These are phyloP conservation scores for Gnathonemus echidnorhynchus DNA, from an alignment of 2,113 vertebrate species.

Conservation along the genomic window DNA sequence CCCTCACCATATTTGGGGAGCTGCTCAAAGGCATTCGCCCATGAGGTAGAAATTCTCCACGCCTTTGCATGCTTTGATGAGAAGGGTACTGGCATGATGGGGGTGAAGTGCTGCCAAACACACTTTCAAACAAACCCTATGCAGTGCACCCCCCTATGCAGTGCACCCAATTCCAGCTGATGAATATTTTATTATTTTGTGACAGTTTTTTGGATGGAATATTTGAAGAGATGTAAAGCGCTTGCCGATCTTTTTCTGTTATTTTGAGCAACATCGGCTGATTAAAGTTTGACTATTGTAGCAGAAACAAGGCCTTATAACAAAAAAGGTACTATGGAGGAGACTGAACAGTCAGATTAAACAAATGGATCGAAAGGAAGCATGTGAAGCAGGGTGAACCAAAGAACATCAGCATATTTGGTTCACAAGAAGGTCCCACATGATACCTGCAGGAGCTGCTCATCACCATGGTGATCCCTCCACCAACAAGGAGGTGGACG, in stretches of 20 bases:
- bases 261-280: not conserved
- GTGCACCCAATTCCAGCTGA: not conserved
- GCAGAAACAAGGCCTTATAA: not conserved
- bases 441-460: slow-evolving; percentile 78
- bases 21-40: slow-evolving; percentile 89
- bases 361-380: not conserved
- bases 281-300: not conserved
- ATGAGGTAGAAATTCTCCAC: slow-evolving; percentile 91
- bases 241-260: not conserved
- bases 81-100: slow-evolving; percentile 76
- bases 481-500: slow-evolving; percentile 92
- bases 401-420: not conserved
- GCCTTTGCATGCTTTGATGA: slow-evolving; percentile 97
- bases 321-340: not conserved
- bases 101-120: no score
- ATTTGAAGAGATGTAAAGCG: not conserved
- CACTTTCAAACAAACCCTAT: not conserved
- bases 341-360: not conserved
- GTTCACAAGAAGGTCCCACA: not conserved
- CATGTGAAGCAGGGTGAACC: not conserved
- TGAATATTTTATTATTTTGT: not conserved
- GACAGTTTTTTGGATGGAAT: not conserved
- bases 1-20: slow-evolving; percentile 98
- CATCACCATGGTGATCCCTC: slow-evolving; percentile 97
- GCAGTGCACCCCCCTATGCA: not conserved